A percentile compares a stretch with the other conserved stretches of the same genome.
phyloP scores from a whole-genome alignment of 2,113 vertebrate genomes.

The Odontesthes bonariensis region DNA sequence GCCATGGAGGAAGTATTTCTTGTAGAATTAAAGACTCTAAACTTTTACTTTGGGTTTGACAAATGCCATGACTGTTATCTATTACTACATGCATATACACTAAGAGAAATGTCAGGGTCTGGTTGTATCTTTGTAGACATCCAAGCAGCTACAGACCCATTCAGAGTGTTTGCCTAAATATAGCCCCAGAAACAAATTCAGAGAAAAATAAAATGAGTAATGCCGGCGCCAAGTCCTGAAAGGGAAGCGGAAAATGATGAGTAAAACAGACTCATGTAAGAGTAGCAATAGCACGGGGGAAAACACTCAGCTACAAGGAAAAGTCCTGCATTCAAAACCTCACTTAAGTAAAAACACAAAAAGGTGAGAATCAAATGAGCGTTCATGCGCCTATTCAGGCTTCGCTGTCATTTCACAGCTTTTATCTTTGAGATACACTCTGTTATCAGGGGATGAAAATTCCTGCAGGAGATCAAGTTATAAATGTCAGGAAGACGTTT shows the following conservation, averaged over 20 bases:
- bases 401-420: no score
- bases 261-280: neutral
- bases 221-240: neutral
- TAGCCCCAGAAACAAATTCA: neutral
- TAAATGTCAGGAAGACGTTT: no score
- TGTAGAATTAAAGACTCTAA: neutral
- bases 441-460: no score
- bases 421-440: no score
- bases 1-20: neutral
- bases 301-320: neutral
- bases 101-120: no score
- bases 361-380: no score
- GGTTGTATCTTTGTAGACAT: no score
- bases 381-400: no score
- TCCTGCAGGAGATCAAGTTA: no score
- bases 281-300: neutral
- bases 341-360: no score
- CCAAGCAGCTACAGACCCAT: no score
- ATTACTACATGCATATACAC: no score
- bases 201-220: neutral
- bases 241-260: neutral
- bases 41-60: neutral
- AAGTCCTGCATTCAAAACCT: neutral
- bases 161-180: neutral
- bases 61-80: neutral